These are phyloP conservation scores for Thalassoma bifasciatum DNA, from an alignment of 2,113 vertebrate species.

Conservation along the genomic window DNA sequence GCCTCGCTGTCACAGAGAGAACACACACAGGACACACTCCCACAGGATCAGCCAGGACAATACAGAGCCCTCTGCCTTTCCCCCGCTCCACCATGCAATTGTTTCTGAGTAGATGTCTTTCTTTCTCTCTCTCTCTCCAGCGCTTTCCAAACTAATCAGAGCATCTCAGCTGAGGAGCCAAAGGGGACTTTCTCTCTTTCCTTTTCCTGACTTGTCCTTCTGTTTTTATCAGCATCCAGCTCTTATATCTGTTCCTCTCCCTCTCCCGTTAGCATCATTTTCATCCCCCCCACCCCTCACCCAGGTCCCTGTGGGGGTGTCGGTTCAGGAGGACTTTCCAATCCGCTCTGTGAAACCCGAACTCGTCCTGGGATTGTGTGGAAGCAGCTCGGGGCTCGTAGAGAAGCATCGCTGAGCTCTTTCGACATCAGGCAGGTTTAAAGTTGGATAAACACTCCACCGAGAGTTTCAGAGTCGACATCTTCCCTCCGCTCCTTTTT, in stretches of 20 bases:
- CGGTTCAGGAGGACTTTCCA: too few species aligned
- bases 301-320: too few species aligned
- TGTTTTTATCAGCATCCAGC: neutral
- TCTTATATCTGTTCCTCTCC: too few species aligned
- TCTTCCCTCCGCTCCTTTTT: too few species aligned
- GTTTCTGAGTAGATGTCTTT: conserved; percentile 18
- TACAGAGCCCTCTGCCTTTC: neutral
- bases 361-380: conserved; percentile 30
- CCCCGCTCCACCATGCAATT: conserved; percentile 6
- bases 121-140: neutral
- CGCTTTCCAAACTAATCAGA: conserved; percentile 64
- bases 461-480: neutral
- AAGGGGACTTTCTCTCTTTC: conserved; percentile 6
- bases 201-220: neutral
- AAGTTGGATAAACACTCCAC: conserved; percentile 32
- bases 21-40: conserved; percentile 43
- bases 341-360: too few species aligned
- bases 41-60: conserved; percentile 16
- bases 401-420: too few species aligned
- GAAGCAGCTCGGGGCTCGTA: too few species aligned
- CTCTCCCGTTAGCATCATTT: conserved; percentile 33
- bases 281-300: conserved; percentile 21
- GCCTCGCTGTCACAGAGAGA: conserved; percentile 15
- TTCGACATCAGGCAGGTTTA: conserved; percentile 21
- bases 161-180: conserved; percentile 49